Conservation (phyloP, 2,797 vertebrate species). For the Squalus acanthias region DNA sequence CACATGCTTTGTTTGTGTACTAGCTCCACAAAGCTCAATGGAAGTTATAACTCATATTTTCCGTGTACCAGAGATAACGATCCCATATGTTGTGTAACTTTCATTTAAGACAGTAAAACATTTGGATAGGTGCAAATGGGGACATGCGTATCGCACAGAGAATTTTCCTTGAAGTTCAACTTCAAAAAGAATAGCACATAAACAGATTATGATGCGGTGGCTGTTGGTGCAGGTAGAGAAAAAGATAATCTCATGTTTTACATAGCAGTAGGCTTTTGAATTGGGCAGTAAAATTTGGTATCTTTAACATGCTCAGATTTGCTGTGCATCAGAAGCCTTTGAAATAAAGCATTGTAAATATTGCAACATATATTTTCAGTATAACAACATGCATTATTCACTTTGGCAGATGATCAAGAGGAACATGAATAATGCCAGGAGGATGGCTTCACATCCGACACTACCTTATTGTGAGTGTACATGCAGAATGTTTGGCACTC, state of each 20-base stretch:
- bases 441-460: slow-evolving; percentile 96
- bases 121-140: background rate
- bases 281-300: background rate
- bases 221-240: background rate
- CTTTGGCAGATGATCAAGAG: slow-evolving; percentile 89
- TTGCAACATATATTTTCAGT: background rate
- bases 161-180: background rate
- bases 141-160: background rate
- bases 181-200: background rate
- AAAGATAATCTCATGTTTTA: background rate
- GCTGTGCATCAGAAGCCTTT: background rate
- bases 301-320: background rate
- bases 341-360: background rate
- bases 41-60: background rate
- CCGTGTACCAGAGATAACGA: background rate
- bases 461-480: slow-evolving; percentile 91
- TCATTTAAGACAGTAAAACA: background rate
- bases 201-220: background rate
- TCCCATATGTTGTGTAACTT: background rate
- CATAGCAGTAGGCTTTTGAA: background rate
- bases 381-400: slow-evolving; percentile 31
- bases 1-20: background rate
- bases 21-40: background rate
- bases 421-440: slow-evolving; percentile 89
- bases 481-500: background rate